Evolutionary conservation across 2,113 vertebrate genomes (phyloP).

Genomic region (Catagonus wagneri): DNA sequence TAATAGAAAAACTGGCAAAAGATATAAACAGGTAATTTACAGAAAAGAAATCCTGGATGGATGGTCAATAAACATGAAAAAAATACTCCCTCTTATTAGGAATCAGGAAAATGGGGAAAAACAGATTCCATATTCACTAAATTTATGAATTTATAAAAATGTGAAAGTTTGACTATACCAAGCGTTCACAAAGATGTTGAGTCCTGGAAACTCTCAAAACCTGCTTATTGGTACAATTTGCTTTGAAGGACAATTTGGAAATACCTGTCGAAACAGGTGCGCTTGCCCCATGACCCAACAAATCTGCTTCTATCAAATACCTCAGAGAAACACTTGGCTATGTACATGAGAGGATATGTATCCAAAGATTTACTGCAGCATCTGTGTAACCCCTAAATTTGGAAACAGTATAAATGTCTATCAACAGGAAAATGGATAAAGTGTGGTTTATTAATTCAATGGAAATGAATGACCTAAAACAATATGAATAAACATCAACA

Average conservation of each 20-base stretch:
- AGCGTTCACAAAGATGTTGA: constrained; percentile 1
- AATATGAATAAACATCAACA: not conserved
- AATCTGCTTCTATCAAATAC: not conserved
- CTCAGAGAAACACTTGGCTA: not conserved
- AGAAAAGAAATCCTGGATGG: not conserved
- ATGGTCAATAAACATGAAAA: constrained; percentile 17
- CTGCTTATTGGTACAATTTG: not conserved
- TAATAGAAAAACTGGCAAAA: constrained; percentile 10
- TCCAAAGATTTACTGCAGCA: not conserved
- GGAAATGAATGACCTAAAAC: constrained; percentile 24
- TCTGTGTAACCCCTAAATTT: not conserved
- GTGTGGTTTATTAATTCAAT: not conserved
- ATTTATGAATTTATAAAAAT: not conserved
- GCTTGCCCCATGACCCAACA: not conserved
- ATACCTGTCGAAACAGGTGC: not conserved
- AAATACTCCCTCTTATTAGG: not conserved
- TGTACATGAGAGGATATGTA: not conserved
- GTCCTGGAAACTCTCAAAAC: constrained; percentile 27
- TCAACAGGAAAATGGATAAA: not conserved
- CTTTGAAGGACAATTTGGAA: not conserved
- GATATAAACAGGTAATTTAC: not conserved
- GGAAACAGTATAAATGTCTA: not conserved
- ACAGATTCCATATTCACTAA: not conserved
- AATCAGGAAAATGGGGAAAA: constrained; percentile 16
- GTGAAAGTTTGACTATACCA: not conserved